Percentiles rank a stretch among this genome's conserved stretches.
Evolutionary conservation across 2,888 invertebrate genomes (phyloP).

Genomic region (Aspidapion aeneum): DNA sequence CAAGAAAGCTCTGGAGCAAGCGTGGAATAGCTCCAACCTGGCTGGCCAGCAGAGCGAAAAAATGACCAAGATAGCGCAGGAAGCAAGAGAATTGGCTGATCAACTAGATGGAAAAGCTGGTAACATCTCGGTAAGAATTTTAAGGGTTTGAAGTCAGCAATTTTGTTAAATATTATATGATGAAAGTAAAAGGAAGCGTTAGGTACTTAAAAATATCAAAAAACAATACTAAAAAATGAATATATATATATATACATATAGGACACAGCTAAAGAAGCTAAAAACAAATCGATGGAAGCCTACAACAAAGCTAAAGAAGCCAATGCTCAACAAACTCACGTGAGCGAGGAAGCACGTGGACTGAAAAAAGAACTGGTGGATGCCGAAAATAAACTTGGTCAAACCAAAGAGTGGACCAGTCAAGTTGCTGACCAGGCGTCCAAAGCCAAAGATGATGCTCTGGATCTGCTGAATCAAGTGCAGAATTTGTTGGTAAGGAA

Average conservation of each 20-base stretch:
- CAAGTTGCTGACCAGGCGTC: conserved; percentile 72
- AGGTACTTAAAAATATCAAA: too few species aligned
- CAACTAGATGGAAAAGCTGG: conserved; percentile 75
- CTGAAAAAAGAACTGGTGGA: conserved; percentile 64
- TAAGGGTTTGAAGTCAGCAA: too few species aligned
- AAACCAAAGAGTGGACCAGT: conserved; percentile 66
- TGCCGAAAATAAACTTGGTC: conserved; percentile 66
- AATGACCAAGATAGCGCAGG: conserved; percentile 88
- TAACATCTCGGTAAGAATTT: conserved; percentile 31
- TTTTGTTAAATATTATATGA: too few species aligned
- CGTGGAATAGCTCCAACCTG: conserved; percentile 73
- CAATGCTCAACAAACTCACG: conserved; percentile 39
- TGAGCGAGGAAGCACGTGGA: conserved; percentile 63
- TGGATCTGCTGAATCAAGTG: conserved; percentile 76
- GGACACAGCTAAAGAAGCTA: conserved; percentile 73
- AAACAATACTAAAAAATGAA: too few species aligned
- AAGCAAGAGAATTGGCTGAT: conserved; percentile 81
- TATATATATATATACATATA: too few species aligned
- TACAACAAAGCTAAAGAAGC: conserved; percentile 73
- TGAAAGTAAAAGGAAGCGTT: too few species aligned
- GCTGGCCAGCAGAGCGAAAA: conserved; percentile 89
- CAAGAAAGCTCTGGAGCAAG: conserved; percentile 71
- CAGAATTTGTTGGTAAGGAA: conserved; percentile 57
- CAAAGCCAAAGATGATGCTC: conserved; percentile 71
- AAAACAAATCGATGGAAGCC: conserved; percentile 78